A percentile compares a stretch with the other conserved stretches of the same genome.
phyloP scores from a whole-genome alignment of 2,888 invertebrate species.

The Tillus elongatus region DNA sequence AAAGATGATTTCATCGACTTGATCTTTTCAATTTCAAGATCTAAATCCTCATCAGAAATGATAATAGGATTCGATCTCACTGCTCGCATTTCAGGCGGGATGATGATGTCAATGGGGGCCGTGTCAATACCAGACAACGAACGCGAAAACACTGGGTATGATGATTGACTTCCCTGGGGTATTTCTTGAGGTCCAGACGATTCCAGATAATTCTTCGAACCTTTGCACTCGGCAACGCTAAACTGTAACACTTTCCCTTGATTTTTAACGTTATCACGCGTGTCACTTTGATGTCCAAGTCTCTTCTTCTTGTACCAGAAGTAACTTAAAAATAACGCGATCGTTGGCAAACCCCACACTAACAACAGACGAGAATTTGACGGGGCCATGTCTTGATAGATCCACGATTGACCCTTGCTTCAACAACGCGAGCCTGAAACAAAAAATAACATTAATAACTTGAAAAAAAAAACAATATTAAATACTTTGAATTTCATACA shows the following conservation, averaged over 20 bases:
- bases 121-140: slow-evolving; percentile 52
- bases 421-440: slow-evolving; percentile 41
- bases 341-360: slow-evolving; percentile 69
- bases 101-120: slow-evolving; percentile 57
- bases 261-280: slow-evolving; percentile 50
- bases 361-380: slow-evolving; percentile 59
- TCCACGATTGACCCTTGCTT: slow-evolving; percentile 60
- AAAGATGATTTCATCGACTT: too few species aligned
- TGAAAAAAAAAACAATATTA: neutral
- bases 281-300: slow-evolving; percentile 64
- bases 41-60: slow-evolving; percentile 58
- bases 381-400: slow-evolving; percentile 61
- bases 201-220: too few species aligned
- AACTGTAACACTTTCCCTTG: slow-evolving; percentile 11
- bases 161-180: slow-evolving; percentile 26
- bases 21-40: slow-evolving; percentile 57
- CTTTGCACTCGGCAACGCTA: slow-evolving; percentile 29
- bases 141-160: slow-evolving; percentile 34
- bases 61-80: slow-evolving; percentile 48
- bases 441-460: neutral
- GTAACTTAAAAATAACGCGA: slow-evolving; percentile 69
- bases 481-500: neutral
- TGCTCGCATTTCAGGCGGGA: slow-evolving; percentile 35
- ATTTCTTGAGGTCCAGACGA: slow-evolving; percentile 28
- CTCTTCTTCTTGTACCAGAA: slow-evolving; percentile 77